phyloP scores from a whole-genome alignment of 2,797 vertebrate species.

The Xenopus petersii region DNA sequence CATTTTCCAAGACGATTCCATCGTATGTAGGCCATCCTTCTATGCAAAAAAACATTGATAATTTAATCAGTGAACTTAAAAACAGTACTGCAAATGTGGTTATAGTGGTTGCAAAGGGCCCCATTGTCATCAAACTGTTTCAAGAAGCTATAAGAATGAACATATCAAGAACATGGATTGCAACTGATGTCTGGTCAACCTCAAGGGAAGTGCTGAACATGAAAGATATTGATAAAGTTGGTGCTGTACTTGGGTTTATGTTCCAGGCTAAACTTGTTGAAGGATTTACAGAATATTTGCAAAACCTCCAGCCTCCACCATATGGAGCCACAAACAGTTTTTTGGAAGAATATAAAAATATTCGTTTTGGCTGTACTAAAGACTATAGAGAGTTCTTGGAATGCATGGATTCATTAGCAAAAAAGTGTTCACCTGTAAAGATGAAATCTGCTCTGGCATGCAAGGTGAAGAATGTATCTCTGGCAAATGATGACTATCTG shows the following conservation, averaged over 20 bases:
- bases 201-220: slow-evolving; percentile 50
- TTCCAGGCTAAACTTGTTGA: slow-evolving; percentile 53
- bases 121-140: slow-evolving; percentile 58
- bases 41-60: neutral
- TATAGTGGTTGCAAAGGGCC: slow-evolving; percentile 57
- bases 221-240: slow-evolving; percentile 57
- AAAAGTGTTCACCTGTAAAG: slow-evolving; percentile 42
- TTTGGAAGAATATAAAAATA: slow-evolving; percentile 61
- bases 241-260: slow-evolving; percentile 62
- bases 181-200: slow-evolving; percentile 62
- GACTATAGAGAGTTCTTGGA: slow-evolving; percentile 34
- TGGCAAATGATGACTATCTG: slow-evolving; percentile 58
- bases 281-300: slow-evolving; percentile 58
- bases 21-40: neutral
- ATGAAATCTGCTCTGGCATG: slow-evolving; percentile 48
- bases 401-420: slow-evolving; percentile 41
- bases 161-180: slow-evolving; percentile 61
- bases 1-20: slow-evolving; percentile 9
- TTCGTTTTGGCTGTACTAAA: slow-evolving; percentile 55
- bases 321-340: slow-evolving; percentile 57
- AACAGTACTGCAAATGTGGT: neutral
- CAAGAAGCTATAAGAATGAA: slow-evolving; percentile 56
- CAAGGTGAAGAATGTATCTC: slow-evolving; percentile 36
- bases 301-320: slow-evolving; percentile 50
- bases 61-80: neutral